A percentile compares a stretch with the other conserved stretches of the same genome.
Evolutionary conservation across 2,888 invertebrate species (phyloP).

Genomic region (Monoplex corrugatus): DNA sequence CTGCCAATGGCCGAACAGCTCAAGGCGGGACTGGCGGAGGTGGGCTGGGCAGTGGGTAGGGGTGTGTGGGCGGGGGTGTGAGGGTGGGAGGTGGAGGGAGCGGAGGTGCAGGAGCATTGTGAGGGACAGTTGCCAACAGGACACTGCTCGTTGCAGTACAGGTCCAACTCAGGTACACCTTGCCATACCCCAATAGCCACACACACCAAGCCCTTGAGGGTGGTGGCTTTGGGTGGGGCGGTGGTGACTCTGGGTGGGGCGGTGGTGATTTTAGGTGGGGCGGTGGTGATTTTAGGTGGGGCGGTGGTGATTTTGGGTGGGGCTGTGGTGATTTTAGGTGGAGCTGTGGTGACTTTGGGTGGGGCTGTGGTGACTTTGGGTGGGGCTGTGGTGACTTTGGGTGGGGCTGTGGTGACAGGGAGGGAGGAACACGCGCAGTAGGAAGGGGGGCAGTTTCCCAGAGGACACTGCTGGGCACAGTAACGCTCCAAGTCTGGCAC

Average conservation of each 20-base stretch:
- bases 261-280: not conserved
- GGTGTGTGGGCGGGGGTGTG: not conserved
- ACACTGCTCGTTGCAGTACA: constrained; percentile 32
- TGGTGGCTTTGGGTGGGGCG: too few relatives aligned
- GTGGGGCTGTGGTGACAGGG: not conserved
- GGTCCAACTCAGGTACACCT: constrained; percentile 22
- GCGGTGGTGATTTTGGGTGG: not conserved
- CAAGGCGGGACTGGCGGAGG: not conserved
- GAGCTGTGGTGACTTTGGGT: not conserved
- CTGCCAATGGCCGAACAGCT: not conserved
- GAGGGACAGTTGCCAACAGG: constrained; percentile 23
- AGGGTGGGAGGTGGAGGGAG: not conserved
- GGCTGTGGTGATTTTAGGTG: not conserved
- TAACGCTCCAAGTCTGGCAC: constrained; percentile 39
- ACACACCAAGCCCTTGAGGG: not conserved
- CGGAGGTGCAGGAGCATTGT: constrained; percentile 20
- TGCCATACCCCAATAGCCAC: constrained; percentile 5
- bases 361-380: not conserved
- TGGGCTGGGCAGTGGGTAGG: not conserved
- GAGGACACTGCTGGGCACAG: constrained; percentile 45
- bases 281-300: not conserved
- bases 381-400: not conserved
- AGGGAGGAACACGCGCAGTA: constrained; percentile 33
- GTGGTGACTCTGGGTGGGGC: not conserved
- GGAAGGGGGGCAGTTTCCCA: constrained; percentile 37